A percentile compares a stretch with the other conserved stretches of the same genome.
phyloP scores from a whole-genome alignment of 2,888 invertebrate species.

The Tortrix viridana region DNA sequence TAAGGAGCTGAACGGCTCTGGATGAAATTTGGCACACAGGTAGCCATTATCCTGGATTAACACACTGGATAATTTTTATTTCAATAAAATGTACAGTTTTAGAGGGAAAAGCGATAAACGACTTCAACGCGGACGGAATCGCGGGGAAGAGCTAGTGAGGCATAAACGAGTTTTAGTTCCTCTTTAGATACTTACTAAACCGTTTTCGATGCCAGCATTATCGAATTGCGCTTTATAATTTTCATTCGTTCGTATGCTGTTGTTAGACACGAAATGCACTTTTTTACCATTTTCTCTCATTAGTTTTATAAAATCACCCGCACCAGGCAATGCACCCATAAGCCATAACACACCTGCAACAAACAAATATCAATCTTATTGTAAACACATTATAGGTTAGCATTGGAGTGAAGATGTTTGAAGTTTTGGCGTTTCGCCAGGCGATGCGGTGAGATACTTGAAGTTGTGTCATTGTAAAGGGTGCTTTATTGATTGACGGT shows the following conservation, averaged over 20 bases:
- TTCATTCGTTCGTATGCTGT: constrained; percentile 66
- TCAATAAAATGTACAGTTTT: too few relatives aligned
- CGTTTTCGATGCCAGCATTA: constrained; percentile 62
- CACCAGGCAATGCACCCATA: constrained; percentile 62
- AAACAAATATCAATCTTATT: neutral
- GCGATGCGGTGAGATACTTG: too few relatives aligned
- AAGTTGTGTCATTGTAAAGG: too few relatives aligned
- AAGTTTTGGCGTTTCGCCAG: neutral
- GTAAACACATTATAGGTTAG: neutral
- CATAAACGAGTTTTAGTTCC: too few relatives aligned
- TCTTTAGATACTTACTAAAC: constrained; percentile 60
- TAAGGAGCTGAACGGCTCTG: too few relatives aligned
- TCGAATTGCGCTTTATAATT: constrained; percentile 60
- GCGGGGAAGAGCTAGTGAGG: too few relatives aligned
- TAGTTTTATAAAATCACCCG: constrained; percentile 69
- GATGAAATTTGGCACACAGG: too few relatives aligned
- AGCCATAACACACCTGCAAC: constrained; percentile 82
- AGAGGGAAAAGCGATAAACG: too few relatives aligned
- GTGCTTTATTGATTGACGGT: too few relatives aligned
- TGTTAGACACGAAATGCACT: constrained; percentile 80
- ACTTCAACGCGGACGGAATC: too few relatives aligned
- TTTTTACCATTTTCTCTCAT: constrained; percentile 78
- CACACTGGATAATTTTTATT: too few relatives aligned
- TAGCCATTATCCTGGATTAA: too few relatives aligned
- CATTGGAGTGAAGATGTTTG: neutral